Evolutionary conservation across 2,888 invertebrate genomes (phyloP).

Genomic region (Serrognathus titanus): DNA sequence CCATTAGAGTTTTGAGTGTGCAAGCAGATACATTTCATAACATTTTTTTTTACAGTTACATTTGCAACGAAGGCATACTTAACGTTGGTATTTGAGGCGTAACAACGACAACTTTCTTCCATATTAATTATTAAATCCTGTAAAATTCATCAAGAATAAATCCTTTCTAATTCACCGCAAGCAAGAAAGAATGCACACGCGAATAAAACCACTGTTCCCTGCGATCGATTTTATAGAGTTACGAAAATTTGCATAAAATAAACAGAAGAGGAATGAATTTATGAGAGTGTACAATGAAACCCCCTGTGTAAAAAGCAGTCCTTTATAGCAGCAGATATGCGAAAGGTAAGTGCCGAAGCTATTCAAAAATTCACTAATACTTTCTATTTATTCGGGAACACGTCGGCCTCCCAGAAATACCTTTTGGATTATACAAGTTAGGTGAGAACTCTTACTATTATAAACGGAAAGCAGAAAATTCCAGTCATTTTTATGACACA

Average conservation of each 20-base stretch:
- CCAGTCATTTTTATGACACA: too few relatives aligned
- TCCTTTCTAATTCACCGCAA: constrained; percentile 2
- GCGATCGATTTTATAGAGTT: too few relatives aligned
- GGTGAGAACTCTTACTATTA: constrained; percentile 10
- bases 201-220: too few relatives aligned
- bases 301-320: neutral
- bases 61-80: neutral
- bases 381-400: constrained; percentile 21
- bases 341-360: constrained; percentile 8
- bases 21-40: neutral
- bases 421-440: constrained; percentile 3
- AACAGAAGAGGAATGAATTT: too few relatives aligned
- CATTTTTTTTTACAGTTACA: constrained; percentile 2
- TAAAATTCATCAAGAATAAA: constrained; percentile 6
- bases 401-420: constrained; percentile 24
- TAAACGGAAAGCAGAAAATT: neutral
- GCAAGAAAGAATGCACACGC: neutral
- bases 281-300: too few relatives aligned
- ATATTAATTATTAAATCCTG: constrained; percentile 9
- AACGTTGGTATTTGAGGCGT: constrained; percentile 3
- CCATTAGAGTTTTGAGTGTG: too few relatives aligned
- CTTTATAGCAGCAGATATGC: neutral
- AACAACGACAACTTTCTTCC: constrained; percentile 10
- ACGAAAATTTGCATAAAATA: too few relatives aligned
- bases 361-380: constrained; percentile 18